Evolutionary conservation across 2,113 vertebrate genomes (phyloP), one percentile per base, ranked within the genome.

Genomic region (Lepus europaeus): DNA sequence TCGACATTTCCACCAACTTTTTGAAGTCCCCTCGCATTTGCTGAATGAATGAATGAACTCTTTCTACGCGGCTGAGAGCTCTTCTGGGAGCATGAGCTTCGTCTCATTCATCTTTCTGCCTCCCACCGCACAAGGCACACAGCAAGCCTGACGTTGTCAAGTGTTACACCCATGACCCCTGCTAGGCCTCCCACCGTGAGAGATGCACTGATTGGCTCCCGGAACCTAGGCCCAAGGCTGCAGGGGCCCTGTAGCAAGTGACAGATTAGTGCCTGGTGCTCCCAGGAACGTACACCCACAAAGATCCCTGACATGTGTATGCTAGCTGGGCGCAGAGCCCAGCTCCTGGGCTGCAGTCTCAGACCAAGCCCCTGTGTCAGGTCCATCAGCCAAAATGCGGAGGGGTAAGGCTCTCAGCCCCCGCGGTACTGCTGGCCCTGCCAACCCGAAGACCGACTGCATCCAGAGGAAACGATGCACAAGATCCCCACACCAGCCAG

Each of bases 131-230:
- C 27, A 29, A 5, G n/a, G 3, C 49, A 76, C 36, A 49, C 36
- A 59, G 39, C 9, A 16, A 93, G 92, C 70, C 85, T 89, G 27
- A 70, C 68, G 76, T 91, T 66, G n/a, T 59, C 61, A 66, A 68
- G 25, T 53, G 27, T 61, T 93, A 33, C 72, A 93, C 59, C 56
- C 82, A 31, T 59, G 77, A 64, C 10, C 33, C 63, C 22, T 51
- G 13, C 11, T 45, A 10, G 23, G n/a, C 64, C 16, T 63, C 66
- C 63, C 59, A 33, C 29, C 8, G n/a, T 1, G 27, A 88, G 19
- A 78, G 23, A n/a, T 4, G 82, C 82, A 11, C 2, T 88, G 82
- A 31, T 77, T 73, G 64, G 77, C 56, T 83, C 33, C 19, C 4
- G 76, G 27, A 7, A 22, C 9, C 90, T 79, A 13, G 0, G 29